phyloP scores from a whole-genome alignment of 2,797 vertebrate genomes.

The Sebastes taczanowskii region DNA sequence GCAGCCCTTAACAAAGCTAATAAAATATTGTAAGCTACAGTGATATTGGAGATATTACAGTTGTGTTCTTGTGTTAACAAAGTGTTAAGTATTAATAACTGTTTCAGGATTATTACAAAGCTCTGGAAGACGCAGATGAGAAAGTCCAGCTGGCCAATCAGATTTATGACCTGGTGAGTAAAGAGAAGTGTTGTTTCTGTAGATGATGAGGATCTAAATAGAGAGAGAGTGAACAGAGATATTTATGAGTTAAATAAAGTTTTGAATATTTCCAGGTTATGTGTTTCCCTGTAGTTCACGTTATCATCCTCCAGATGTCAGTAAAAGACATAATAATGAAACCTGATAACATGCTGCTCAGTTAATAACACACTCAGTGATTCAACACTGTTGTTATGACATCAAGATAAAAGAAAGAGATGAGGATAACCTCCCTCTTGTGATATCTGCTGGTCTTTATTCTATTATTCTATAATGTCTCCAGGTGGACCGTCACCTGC shows the following conservation, averaged over 20 bases:
- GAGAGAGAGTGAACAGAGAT: background rate
- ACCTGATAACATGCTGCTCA: background rate
- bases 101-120: constrained; percentile 97
- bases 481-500: constrained; percentile 96
- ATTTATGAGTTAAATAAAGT: no score
- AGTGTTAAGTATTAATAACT: background rate
- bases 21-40: background rate
- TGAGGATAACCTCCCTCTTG: background rate
- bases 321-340: background rate
- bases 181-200: background rate
- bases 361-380: background rate
- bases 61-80: background rate
- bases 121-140: constrained; percentile 97
- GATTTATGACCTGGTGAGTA: constrained; percentile 98
- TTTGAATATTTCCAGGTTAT: no score
- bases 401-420: background rate
- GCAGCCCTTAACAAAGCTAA: no score
- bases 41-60: background rate
- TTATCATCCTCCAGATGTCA: background rate
- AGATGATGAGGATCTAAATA: background rate
- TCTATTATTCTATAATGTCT: background rate
- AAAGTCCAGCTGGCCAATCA: constrained; percentile 99
- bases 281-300: background rate
- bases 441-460: background rate
- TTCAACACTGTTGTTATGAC: background rate